Conservation (phyloP, 2,113 vertebrate species). For the Anthoscopus minutus region DNA sequence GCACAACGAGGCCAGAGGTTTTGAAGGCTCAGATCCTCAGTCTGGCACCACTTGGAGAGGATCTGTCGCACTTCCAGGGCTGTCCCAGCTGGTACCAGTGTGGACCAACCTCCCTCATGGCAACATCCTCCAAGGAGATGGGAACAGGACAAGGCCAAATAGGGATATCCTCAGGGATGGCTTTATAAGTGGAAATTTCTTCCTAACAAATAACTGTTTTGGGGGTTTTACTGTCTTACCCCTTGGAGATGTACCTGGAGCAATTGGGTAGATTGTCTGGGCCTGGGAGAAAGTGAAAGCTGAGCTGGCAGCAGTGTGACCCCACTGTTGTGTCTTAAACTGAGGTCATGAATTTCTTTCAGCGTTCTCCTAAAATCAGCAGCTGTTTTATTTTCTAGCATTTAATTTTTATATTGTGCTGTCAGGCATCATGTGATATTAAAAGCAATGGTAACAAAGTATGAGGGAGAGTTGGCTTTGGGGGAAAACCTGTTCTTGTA, state of each 20-base stretch:
- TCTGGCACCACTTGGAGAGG: background rate
- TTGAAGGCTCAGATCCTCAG: background rate
- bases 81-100: background rate
- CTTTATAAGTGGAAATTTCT: background rate
- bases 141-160: background rate
- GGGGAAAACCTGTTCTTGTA: conserved; percentile 1
- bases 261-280: background rate
- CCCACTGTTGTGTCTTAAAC: background rate
- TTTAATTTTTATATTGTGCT: conserved; percentile 26
- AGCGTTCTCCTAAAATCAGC: background rate
- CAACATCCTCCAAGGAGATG: background rate
- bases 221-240: background rate
- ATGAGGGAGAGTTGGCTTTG: background rate
- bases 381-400: conserved; percentile 11
- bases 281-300: background rate
- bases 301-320: background rate
- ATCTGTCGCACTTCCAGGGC: background rate
- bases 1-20: background rate
- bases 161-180: background rate
- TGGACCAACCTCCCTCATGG: background rate
- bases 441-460: conserved; percentile 13
- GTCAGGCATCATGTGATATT: background rate
- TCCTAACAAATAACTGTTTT: background rate
- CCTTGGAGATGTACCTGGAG: background rate
- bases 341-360: background rate